Evolutionary conservation across 1,140 invertebrate genomes (phyloP).

Genomic region (Lepidotrigona ventralis): DNA sequence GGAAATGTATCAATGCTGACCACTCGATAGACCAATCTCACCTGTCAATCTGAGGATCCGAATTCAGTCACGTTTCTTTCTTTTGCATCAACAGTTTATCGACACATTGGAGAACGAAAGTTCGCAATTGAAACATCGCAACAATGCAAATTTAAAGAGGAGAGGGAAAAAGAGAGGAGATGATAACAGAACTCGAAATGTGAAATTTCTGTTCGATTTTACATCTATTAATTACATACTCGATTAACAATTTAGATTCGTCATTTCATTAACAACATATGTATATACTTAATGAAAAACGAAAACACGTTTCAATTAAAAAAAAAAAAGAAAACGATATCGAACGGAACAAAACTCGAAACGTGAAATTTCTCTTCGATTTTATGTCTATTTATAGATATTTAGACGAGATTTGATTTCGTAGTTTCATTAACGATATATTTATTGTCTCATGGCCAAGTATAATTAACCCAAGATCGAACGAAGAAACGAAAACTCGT

Average conservation of each 20-base stretch:
- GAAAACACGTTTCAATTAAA: not conserved
- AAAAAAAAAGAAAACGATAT: not conserved
- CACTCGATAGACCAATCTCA: not conserved
- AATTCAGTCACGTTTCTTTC: not conserved
- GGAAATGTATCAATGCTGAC: not conserved
- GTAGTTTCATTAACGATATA: too few species aligned
- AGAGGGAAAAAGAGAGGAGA: not conserved
- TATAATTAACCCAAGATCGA: too few species aligned
- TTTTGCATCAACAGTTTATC: not conserved
- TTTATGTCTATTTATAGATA: too few species aligned
- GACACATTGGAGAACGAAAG: not conserved
- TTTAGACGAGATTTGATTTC: not conserved
- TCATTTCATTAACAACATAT: too few species aligned
- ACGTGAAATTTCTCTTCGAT: not conserved
- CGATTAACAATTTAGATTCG: not conserved
- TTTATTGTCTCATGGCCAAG: too few species aligned
- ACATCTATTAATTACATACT: too few species aligned
- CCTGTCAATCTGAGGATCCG: not conserved
- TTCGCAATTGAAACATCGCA: not conserved
- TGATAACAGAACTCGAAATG: fast-evolving
- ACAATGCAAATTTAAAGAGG: not conserved
- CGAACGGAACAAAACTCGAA: not conserved
- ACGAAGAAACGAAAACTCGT: too few species aligned
- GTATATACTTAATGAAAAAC: not conserved
- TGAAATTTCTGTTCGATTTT: not conserved